Conservation (phyloP, 2,797 vertebrate genomes). For the Gadopsis marmoratus region DNA sequence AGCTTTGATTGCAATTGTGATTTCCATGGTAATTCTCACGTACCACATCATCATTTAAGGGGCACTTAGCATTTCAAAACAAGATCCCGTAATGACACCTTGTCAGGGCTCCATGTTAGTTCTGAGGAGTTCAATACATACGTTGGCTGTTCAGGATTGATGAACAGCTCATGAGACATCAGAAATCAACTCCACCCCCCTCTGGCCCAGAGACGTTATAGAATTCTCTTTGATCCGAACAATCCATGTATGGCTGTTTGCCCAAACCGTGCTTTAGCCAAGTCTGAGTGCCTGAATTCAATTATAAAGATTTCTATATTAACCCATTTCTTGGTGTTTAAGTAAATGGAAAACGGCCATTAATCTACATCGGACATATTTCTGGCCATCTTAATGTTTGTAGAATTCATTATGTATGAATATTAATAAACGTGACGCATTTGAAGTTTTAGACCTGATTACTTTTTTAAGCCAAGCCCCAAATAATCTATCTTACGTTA, state of each 20-base stretch:
- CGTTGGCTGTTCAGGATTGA: slow-evolving; percentile 35
- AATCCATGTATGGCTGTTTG: slow-evolving; percentile 50
- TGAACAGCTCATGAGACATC: slow-evolving; percentile 43
- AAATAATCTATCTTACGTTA: slow-evolving; percentile 3
- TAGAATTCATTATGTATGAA: slow-evolving; percentile 8
- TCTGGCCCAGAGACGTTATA: slow-evolving; percentile 25
- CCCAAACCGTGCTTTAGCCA: slow-evolving; percentile 44
- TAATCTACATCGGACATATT: slow-evolving; percentile 34
- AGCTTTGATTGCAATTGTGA: slow-evolving; percentile 57
- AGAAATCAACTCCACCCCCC: slow-evolving; percentile 11
- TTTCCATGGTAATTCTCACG: slow-evolving; percentile 35
- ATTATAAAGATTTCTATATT: slow-evolving; percentile 48
- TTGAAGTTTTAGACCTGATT: slow-evolving; percentile 1
- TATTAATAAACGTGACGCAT: slow-evolving; percentile 34
- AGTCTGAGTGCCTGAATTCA: slow-evolving; percentile 46
- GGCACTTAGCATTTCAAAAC: slow-evolving; percentile 56
- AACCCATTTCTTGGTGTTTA: slow-evolving; percentile 36
- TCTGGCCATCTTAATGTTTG: slow-evolving; percentile 34
- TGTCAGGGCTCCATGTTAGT: slow-evolving; percentile 42
- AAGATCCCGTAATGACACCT: slow-evolving; percentile 62
- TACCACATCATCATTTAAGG: slow-evolving; percentile 40
- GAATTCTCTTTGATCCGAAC: slow-evolving; percentile 54
- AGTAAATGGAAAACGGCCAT: slow-evolving; percentile 47
- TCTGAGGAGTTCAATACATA: slow-evolving; percentile 30
- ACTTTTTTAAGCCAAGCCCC: background rate